Evolutionary conservation across 1,140 invertebrate genomes (phyloP), one percentile per base, ranked within the genome.

Genomic region (Harpegnathos saltator): DNA sequence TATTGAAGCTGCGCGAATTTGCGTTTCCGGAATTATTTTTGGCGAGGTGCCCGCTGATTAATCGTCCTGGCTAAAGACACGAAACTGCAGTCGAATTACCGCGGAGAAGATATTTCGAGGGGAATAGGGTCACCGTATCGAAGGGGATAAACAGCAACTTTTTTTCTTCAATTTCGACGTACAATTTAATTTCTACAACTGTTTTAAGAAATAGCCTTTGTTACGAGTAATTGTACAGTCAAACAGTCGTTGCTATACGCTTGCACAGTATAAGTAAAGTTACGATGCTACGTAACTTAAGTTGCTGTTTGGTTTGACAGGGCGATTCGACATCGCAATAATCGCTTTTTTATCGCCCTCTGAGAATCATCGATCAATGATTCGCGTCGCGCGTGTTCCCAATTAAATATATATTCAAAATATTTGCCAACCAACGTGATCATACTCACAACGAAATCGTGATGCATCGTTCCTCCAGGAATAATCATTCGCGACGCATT

Each of bases 341-440:
- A 50, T 19, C n/a, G n/a, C 48, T 73, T 38, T 52, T 0, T 74
- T 15, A 56, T 2, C 74, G 17, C 50, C 86, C 80, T 69, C 38
- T 9, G 88, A 69, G 85, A 86, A 11, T 69, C 58, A 90, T 90
- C 89, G 75, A 74, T 91, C 89, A 84, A 15, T 15, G 24, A 54
- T 82, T 73, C 50, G 71, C 38, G 9, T 44, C 38, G 38, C 38
- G 7, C 38, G 38, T 9, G 38, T 82, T 74, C 38, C 4, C 56
- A 48, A 38, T 83, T 59, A 44, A 48, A 29, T 50, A 24, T 62
- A 69, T 58, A 71, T 85, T 69, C 86, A 19, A 84, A 87, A 87
- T 87, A 87, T 87, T 87, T 87, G 52, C 15, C 24, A 72, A 58
- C 38, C 52, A 65, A 48, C 50, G 15, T 7, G 44, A 62, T 71